A percentile compares a stretch with the other conserved stretches of the same genome.
Conservation (phyloP, 2,113 vertebrate genomes). For the Echinops telfairi region DNA sequence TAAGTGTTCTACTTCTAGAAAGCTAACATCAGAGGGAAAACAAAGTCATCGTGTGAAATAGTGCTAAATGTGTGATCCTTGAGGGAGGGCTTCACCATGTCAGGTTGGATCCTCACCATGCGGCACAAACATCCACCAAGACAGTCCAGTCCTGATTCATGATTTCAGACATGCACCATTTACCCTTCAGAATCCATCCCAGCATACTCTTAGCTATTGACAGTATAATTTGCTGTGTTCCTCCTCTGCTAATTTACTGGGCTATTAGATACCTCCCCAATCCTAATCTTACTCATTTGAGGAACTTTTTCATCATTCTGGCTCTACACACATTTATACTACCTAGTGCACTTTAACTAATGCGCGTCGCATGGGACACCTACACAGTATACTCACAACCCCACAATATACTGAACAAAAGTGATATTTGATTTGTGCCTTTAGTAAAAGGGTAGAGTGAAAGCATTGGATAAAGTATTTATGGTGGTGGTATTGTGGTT, state of each 20-base stretch:
- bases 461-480: background rate
- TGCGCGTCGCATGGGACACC: background rate
- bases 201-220: background rate
- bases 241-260: background rate
- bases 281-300: background rate
- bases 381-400: background rate
- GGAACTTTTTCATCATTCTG: background rate
- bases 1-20: background rate
- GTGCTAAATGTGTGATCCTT: background rate
- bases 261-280: background rate
- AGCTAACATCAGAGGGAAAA: background rate
- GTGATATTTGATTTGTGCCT: background rate
- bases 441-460: background rate
- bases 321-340: background rate
- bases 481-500: background rate
- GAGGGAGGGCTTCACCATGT: background rate
- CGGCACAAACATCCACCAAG: background rate
- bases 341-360: background rate
- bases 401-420: background rate
- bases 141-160: background rate
- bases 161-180: background rate
- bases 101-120: background rate
- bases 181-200: background rate
- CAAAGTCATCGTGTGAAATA: conserved; percentile 25
- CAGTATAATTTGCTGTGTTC: background rate